Conservation (phyloP, 2,797 vertebrate genomes). For the Buceros bicornis region DNA sequence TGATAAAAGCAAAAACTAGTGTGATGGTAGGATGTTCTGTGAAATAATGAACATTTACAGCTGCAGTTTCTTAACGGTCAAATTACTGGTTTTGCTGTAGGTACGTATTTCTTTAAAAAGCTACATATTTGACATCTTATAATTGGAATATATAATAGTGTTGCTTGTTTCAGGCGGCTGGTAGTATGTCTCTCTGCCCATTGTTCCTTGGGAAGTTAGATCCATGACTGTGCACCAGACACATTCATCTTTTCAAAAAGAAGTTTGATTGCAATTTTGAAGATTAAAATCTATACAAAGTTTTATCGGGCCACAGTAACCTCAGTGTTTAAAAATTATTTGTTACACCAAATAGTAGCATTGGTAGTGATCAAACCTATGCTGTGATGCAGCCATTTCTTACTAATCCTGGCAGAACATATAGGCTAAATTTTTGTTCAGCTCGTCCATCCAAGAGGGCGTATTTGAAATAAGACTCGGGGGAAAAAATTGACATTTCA, state of each 20-base stretch:
- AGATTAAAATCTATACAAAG: not conserved
- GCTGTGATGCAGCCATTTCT: not conserved
- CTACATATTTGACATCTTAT: not conserved
- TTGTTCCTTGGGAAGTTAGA: not conserved
- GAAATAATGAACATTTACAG: not conserved
- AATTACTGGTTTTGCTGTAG: not conserved
- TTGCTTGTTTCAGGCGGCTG: not conserved
- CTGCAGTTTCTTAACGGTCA: not conserved
- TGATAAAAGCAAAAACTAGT: not conserved
- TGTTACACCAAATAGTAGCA: not conserved
- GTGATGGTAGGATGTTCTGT: not conserved
- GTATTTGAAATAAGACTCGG: not conserved
- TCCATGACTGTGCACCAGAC: not conserved
- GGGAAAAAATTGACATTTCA: not conserved
- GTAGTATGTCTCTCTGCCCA: not conserved
- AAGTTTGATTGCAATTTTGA: not conserved
- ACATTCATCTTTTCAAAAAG: not conserved
- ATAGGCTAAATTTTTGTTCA: not conserved
- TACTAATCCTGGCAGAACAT: not conserved
- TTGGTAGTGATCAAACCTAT: not conserved
- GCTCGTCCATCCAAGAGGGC: not conserved
- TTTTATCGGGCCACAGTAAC: not conserved
- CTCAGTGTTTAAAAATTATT: not conserved
- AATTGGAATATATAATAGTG: not conserved
- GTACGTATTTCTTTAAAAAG: not conserved